Evolutionary conservation across 2,113 vertebrate genomes (phyloP).

Genomic region (Cryptomyrus ogoouensis): DNA sequence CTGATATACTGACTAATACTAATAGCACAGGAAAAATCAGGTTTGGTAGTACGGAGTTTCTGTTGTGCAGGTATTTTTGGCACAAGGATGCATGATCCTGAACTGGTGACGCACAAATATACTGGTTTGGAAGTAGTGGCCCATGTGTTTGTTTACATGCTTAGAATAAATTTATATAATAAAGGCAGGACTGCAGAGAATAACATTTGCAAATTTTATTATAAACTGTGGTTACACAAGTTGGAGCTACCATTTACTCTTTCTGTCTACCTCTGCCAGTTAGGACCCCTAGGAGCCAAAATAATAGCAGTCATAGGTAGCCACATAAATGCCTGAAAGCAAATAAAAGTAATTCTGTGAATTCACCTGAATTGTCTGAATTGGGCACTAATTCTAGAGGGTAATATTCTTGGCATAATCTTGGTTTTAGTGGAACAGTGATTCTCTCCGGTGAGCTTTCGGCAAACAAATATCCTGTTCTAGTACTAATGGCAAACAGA

Average conservation of each 20-base stretch:
- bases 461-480: background rate
- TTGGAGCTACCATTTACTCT: background rate
- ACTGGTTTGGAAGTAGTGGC: background rate
- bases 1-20: background rate
- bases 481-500: background rate
- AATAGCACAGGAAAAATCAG: background rate
- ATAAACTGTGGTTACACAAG: background rate
- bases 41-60: background rate
- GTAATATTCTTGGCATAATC: background rate
- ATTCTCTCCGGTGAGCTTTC: background rate
- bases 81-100: background rate
- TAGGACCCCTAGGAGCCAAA: background rate
- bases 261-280: background rate
- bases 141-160: background rate
- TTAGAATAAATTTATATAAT: background rate
- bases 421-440: background rate
- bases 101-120: background rate
- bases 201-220: background rate
- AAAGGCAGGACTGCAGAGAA: background rate
- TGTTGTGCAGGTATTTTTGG: background rate
- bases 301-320: background rate
- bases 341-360: background rate
- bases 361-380: background rate
- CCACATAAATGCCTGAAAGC: background rate
- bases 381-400: background rate